phyloP scores from a whole-genome alignment of 2,797 vertebrate species.

The Moxostoma hubbsi region DNA sequence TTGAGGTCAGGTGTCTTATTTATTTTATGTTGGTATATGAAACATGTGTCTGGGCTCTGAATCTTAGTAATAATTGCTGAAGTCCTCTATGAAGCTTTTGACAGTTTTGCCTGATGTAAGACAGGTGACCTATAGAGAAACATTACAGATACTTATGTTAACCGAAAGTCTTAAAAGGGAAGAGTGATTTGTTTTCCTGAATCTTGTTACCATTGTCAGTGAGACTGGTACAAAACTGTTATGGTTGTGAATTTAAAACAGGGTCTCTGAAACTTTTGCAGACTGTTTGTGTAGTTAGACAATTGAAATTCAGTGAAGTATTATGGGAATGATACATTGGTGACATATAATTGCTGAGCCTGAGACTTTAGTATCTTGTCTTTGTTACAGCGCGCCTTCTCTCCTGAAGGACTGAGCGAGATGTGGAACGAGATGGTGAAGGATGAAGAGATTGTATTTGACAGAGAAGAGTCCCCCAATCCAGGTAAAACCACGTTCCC shows the following conservation, averaged over 20 bases:
- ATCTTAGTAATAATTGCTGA: conserved; percentile 15
- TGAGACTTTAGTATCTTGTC: neutral
- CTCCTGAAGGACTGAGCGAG: conserved; percentile 93
- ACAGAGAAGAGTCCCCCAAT: conserved; percentile 84
- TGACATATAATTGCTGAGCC: too few species aligned
- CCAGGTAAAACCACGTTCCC: conserved; percentile 72
- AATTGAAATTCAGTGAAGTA: too few species aligned
- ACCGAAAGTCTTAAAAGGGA: neutral
- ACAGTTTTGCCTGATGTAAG: neutral
- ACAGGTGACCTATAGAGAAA: neutral
- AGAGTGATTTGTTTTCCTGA: too few species aligned
- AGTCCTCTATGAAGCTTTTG: neutral
- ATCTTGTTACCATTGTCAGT: too few species aligned
- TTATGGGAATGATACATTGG: too few species aligned
- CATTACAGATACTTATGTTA: neutral
- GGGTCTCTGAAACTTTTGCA: too few species aligned
- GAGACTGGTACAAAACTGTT: too few species aligned
- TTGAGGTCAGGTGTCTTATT: conserved; percentile 46
- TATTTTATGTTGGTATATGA: conserved; percentile 56
- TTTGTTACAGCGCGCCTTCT: conserved; percentile 88
- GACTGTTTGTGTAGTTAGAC: too few species aligned
- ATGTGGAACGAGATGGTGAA: conserved; percentile 99
- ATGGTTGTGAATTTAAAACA: too few species aligned
- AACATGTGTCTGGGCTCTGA: conserved; percentile 46
- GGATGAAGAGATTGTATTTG: conserved; percentile 95